phyloP scores from a whole-genome alignment of 2,113 vertebrate genomes.

The Tachycineta bicolor region DNA sequence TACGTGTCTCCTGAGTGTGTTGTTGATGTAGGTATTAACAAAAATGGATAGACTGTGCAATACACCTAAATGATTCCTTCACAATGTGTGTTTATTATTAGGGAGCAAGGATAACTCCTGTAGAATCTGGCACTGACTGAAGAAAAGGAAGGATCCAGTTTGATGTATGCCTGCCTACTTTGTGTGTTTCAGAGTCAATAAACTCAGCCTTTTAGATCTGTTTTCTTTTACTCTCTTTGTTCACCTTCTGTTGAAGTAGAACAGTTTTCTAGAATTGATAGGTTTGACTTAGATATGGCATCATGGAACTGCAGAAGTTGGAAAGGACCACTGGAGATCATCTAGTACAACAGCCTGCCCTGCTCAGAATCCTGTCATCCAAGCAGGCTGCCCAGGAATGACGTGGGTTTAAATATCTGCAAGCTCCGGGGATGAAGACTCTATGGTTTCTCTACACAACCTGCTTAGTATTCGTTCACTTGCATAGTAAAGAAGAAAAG shows the following conservation, averaged over 20 bases:
- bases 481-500: not conserved
- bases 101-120: conserved; percentile 97
- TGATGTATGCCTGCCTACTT: not conserved
- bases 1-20: not conserved
- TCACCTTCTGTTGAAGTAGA: not conserved
- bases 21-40: not conserved
- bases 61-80: not conserved
- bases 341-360: not conserved
- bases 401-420: accelerated
- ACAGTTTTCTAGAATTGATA: not conserved
- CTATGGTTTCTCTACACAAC: not conserved
- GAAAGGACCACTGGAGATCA: not conserved
- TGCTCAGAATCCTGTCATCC: not conserved
- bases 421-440: not conserved
- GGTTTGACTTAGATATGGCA: not conserved
- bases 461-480: not conserved
- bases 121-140: conserved; percentile 88
- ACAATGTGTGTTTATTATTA: conserved; percentile 61
- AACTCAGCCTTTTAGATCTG: not conserved
- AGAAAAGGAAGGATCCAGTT: not conserved
- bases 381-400: not conserved
- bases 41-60: not conserved
- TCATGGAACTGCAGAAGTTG: not conserved
- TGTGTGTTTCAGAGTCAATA: not conserved
- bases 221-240: not conserved